A percentile compares a stretch with the other conserved stretches of the same genome.
These are phyloP conservation scores for Diarsia mendica DNA, from an alignment of 2,888 invertebrate species.

Conservation along the genomic window DNA sequence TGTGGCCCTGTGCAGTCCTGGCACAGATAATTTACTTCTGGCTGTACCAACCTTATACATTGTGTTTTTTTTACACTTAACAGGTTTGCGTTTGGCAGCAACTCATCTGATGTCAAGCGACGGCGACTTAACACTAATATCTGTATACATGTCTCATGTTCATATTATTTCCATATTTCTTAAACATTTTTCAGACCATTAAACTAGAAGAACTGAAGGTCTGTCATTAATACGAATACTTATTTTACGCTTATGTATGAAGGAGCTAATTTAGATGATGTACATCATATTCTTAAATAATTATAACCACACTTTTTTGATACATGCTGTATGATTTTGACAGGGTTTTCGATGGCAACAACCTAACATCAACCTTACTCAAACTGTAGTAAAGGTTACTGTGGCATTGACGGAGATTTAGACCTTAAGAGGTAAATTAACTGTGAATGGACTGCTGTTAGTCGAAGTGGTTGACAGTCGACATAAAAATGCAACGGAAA, in stretches of 20 bases:
- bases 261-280: neutral
- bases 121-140: too few relatives aligned
- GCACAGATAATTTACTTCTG: neutral
- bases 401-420: neutral
- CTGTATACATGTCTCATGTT: too few relatives aligned
- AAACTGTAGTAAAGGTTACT: neutral
- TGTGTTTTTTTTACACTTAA: too few relatives aligned
- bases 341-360: neutral
- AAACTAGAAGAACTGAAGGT: too few relatives aligned
- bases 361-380: neutral
- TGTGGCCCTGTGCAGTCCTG: neutral
- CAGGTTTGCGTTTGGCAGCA: too few relatives aligned
- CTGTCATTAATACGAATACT: too few relatives aligned
- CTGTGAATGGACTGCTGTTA: neutral
- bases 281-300: neutral
- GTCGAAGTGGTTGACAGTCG: slow-evolving; percentile 33
- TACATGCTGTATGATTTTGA: neutral
- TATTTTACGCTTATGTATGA: neutral
- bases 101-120: too few relatives aligned
- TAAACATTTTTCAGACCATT: too few relatives aligned
- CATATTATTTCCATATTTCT: too few relatives aligned
- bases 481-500: slow-evolving; percentile 39
- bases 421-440: neutral
- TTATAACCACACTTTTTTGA: neutral
- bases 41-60: too few relatives aligned